Evolutionary conservation across 2,797 vertebrate species (phyloP).

Genomic region (Pipistrellus kuhlii): DNA sequence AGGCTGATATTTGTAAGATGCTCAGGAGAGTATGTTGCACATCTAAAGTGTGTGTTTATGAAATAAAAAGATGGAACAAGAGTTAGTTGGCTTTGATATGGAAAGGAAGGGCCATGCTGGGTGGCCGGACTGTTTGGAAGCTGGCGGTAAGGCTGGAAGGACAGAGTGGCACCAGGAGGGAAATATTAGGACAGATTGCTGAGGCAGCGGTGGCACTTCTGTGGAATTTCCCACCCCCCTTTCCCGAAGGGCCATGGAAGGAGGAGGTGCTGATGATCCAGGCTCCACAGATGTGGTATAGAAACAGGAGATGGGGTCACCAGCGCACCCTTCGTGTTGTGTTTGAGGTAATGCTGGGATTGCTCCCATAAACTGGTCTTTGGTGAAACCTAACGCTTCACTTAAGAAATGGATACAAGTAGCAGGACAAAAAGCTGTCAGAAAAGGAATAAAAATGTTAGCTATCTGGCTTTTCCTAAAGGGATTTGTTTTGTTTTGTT

Average conservation of each 20-base stretch:
- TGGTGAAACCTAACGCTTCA: background rate
- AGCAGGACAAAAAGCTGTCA: background rate
- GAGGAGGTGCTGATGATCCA: background rate
- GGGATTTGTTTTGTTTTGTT: background rate
- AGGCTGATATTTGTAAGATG: background rate
- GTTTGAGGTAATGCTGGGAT: background rate
- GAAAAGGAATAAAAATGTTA: background rate
- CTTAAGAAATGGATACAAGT: background rate
- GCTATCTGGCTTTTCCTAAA: slow-evolving; percentile 34
- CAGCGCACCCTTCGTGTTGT: background rate
- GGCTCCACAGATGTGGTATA: background rate
- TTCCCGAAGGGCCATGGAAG: background rate
- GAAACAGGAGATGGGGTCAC: background rate
- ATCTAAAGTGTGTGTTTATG: background rate
- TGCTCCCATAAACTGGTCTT: background rate
- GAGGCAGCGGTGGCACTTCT: background rate
- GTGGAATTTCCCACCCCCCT: background rate
- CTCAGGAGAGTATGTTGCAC: background rate
- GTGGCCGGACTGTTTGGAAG: background rate
- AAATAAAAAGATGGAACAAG: background rate
- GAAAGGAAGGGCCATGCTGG: fast-evolving
- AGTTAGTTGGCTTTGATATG: background rate
- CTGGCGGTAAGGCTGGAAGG: background rate
- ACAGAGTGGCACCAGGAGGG: background rate
- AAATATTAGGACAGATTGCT: background rate